Percentiles rank a stretch among this genome's conserved stretches.
Evolutionary conservation across 2,113 vertebrate genomes (phyloP).

Genomic region (Saccopteryx leptura): DNA sequence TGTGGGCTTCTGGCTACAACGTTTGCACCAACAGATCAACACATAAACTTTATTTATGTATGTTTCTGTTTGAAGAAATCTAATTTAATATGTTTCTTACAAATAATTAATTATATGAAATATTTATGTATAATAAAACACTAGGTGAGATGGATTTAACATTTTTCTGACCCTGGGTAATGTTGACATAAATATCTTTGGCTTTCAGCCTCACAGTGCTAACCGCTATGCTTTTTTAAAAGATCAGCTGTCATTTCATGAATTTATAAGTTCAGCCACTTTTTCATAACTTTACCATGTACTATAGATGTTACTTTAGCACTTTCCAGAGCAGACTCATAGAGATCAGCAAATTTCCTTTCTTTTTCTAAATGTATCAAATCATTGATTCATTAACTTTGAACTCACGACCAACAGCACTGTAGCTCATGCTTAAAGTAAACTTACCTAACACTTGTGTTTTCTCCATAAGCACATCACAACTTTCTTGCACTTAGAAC

Average conservation of each 20-base stretch:
- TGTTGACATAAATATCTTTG: not conserved
- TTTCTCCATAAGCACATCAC: not conserved
- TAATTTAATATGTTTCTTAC: conserved; percentile 33
- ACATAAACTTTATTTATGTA: conserved; percentile 8
- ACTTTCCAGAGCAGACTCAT: not conserved
- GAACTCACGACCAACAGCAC: not conserved
- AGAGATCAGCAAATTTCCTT: not conserved
- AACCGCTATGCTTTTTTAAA: not conserved
- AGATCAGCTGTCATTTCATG: not conserved
- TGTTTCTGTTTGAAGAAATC: conserved; percentile 38
- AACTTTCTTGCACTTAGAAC: not conserved
- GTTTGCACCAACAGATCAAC: not conserved
- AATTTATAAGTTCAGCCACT: not conserved
- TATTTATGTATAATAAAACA: conserved; percentile 15
- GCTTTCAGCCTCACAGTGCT: not conserved
- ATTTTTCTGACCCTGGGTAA: not conserved
- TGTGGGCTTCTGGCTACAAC: not conserved
- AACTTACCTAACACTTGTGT: not conserved
- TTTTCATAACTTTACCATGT: not conserved
- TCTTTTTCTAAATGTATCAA: not conserved
- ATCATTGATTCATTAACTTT: not conserved
- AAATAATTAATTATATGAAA: not conserved
- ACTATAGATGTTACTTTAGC: not conserved
- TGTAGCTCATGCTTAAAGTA: not conserved
- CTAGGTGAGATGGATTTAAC: not conserved